Conservation (phyloP, 2,888 invertebrate genomes). For the Rotaria socialis region DNA sequence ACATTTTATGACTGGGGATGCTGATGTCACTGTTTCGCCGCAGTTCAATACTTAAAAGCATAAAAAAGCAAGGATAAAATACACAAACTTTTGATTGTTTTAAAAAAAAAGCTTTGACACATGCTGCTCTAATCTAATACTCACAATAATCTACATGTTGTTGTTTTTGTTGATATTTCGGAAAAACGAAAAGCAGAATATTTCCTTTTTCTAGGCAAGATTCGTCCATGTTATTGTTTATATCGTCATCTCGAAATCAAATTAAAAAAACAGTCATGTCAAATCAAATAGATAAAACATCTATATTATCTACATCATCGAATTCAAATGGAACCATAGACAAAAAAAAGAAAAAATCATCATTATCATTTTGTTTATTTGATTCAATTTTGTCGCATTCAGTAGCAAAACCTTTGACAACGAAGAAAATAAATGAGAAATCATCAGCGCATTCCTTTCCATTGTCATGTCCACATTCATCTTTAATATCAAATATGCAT, state of each 20-base stretch:
- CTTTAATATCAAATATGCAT: neutral
- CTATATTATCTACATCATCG: neutral
- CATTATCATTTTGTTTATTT: conserved; percentile 34
- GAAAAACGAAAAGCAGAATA: too few species aligned
- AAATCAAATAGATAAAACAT: neutral
- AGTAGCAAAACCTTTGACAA: neutral
- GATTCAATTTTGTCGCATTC: conserved; percentile 3
- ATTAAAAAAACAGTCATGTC: conserved; percentile 15
- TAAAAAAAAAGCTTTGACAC: neutral
- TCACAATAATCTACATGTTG: neutral
- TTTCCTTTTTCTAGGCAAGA: neutral
- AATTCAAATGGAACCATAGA: neutral
- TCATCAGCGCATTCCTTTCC: neutral
- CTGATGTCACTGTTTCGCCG: neutral
- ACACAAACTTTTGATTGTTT: neutral
- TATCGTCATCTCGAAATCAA: conserved; percentile 7
- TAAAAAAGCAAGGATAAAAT: neutral
- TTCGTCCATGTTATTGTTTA: conserved; percentile 32
- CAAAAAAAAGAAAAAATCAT: neutral
- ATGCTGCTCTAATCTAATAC: neutral
- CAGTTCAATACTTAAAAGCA: neutral
- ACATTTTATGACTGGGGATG: neutral
- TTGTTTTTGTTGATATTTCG: neutral
- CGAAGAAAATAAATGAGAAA: neutral
- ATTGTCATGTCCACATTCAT: neutral